Evolutionary conservation across 2,797 vertebrate genomes (phyloP).

Genomic region (Enoplosus armatus): DNA sequence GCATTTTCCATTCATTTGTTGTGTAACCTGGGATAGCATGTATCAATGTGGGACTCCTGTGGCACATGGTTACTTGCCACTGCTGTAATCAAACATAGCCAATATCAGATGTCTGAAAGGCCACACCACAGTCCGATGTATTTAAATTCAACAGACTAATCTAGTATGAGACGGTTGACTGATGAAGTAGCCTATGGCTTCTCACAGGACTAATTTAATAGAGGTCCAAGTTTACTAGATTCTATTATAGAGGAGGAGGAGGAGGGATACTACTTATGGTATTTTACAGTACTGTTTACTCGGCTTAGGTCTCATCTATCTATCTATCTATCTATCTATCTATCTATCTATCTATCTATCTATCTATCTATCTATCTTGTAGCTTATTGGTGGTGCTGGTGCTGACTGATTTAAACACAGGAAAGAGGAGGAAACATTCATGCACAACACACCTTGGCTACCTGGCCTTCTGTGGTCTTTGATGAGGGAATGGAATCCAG

Average conservation of each 20-base stretch:
- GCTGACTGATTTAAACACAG: conserved; percentile 54
- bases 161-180: conserved; percentile 72
- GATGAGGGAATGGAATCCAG: conserved; percentile 44
- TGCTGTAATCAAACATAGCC: conserved; percentile 43
- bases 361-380: neutral
- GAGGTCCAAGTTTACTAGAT: conserved; percentile 70
- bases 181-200: conserved; percentile 79
- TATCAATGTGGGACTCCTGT: no score
- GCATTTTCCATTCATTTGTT: no score
- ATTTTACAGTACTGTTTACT: conserved; percentile 43
- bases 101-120: conserved; percentile 60
- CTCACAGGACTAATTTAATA: conserved; percentile 76
- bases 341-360: neutral
- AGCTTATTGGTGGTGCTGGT: conserved; percentile 52
- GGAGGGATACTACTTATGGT: conserved; percentile 18
- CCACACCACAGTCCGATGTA: conserved; percentile 65
- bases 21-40: no score
- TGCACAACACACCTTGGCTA: conserved; percentile 48
- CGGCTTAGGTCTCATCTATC: conserved; percentile 14
- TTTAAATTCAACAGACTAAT: conserved; percentile 80
- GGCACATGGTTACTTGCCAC: neutral
- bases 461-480: conserved; percentile 36
- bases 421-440: conserved; percentile 38
- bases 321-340: neutral
- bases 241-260: conserved; percentile 53